Evolutionary conservation across 2,888 invertebrate species (phyloP), one percentile per base, ranked within the genome.

Genomic region (Notodonta ziczac): DNA sequence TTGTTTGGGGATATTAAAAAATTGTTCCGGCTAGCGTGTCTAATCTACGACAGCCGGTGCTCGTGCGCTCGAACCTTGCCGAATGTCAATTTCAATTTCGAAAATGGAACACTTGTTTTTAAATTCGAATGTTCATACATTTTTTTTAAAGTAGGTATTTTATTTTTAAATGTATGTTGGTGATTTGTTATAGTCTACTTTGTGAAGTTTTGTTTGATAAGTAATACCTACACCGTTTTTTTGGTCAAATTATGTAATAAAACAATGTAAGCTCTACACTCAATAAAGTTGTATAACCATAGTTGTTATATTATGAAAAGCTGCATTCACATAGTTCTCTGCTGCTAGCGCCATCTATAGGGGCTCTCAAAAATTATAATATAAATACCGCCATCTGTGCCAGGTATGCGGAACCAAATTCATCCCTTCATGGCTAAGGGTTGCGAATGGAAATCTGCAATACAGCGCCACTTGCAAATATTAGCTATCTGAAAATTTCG

Each of bases 1-100:
- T 90, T 90, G 88, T 92, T 90, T 89, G 90, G 86, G 88, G 90
- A 92, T 93, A 93, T 93, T 93, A 93, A 91, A 93, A 92, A 93
- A 93, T 87, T 93, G 92, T 91, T 92, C 92, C 91, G 92, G 91
- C 90, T 91, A 93, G 87, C 93, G 92, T 93, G 90, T 87, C 90
- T 93, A 93, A 93, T 93, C 88, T 89, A 73, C 80, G 72, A 78
- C 93, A 93, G 90, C 91, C 91, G 92, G 89, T 83, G 89, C 81
- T 82, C 74, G 67, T 77, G 74, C 73, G 74, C 74, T 76, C 72
- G 69, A 76, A 75, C 76, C 72, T 78, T 74, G 72, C 74, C 66
- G 67, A 62, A 67, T 70, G 73, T 70, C 68, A 74, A 74, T 80
- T 80, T 61, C 62, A 74, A 77, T 70, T 77, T 76, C 60, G 65